phyloP scores from a whole-genome alignment of 1,140 invertebrate genomes.

The silkworm (Bombyx mori) region ASM3026992v2 NC_085127.1:741501-742000 shows the following conservation, averaged over 20 bases:
- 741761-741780: too few species aligned
- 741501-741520: slow-evolving; percentile 87
- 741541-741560: slow-evolving; percentile 74
- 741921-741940: slow-evolving; percentile 77
- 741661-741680: too few species aligned
- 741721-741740: too few species aligned
- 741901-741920: slow-evolving; percentile 87
- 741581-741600: too few species aligned
- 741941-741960: slow-evolving; percentile 89
- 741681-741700: too few species aligned
- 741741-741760: too few species aligned
- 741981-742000: not conserved
- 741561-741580: too few species aligned
- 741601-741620: too few species aligned
- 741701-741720: too few species aligned
- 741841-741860: slow-evolving; percentile 74
- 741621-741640: too few species aligned
- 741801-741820: not conserved
- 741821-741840: slow-evolving; percentile 63
- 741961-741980: slow-evolving; percentile 73
- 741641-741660: too few species aligned
- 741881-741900: slow-evolving; percentile 89
- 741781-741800: too few species aligned
- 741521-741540: slow-evolving; percentile 86
- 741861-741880: slow-evolving; percentile 85